Conservation (phyloP, 2,888 invertebrate genomes). For the Hemistola chrysoprasaria region DNA sequence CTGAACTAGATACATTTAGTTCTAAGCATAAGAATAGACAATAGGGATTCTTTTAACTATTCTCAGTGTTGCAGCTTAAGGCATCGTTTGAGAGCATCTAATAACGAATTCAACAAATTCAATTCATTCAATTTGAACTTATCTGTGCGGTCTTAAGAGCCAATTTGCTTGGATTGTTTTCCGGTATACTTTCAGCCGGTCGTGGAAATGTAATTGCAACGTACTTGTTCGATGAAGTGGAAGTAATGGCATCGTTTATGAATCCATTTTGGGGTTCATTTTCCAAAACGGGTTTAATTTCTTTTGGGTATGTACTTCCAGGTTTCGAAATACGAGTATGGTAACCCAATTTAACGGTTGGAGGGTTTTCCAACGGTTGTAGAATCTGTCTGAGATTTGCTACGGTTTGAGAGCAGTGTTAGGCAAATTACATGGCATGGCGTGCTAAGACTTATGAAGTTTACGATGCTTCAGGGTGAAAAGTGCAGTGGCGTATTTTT, state of each 20-base stretch:
- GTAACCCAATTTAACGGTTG: too few relatives aligned
- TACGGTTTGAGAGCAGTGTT: too few relatives aligned
- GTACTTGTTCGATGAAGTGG: conserved; percentile 21
- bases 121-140: neutral
- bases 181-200: conserved; percentile 12
- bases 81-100: conserved; percentile 13
- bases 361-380: too few relatives aligned
- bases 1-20: too few relatives aligned
- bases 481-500: too few relatives aligned
- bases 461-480: too few relatives aligned
- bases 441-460: too few relatives aligned
- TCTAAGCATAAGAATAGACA: too few relatives aligned
- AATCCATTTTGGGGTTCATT: conserved; percentile 9
- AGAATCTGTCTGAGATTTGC: too few relatives aligned
- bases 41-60: too few relatives aligned
- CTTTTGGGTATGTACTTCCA: neutral
- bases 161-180: conserved; percentile 19
- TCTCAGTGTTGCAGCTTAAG: conserved; percentile 16
- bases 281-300: conserved; percentile 3
- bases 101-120: conserved; percentile 12
- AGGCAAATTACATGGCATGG: too few relatives aligned
- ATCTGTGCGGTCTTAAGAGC: conserved; percentile 8
- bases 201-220: conserved; percentile 22
- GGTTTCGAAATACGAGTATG: conserved; percentile 2
- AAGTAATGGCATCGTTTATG: conserved; percentile 16